Base-by-base conservation (phyloP, 2,888 invertebrate genomes). In the Spisula solida region DNA sequence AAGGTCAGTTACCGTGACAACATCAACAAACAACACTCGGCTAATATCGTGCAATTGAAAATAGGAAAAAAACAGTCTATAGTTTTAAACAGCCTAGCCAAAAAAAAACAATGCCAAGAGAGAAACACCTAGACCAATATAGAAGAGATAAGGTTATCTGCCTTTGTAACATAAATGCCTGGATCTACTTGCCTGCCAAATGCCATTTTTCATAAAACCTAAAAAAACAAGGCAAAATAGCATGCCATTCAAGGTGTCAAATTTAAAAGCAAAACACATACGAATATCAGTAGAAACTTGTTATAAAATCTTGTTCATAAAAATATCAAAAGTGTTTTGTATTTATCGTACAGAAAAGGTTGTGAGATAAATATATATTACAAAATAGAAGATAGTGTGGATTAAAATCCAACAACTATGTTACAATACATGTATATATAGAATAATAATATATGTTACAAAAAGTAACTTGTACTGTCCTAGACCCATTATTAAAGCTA, bases 131-230 rank as follows among this genome's bases (percentile, higher is more conserved):
- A 56, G 56, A 56, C 25, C 48, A 10, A 56, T 56, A n/a, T n/a
- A n/a, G 56, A n/a, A 56, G 25, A 66, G 25, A 25, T 66, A 25
- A 1, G 60, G n/a, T 66, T 47, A 82, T 82, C 82, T 66, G 80
- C 88, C 82, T 60, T 82, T 48, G 20, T 79, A 78, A 31, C 79
- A 81, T 51, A 87, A 85, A 75, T 75, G 41, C 18, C 85, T 85
- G 20, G 85, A 81, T 87, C 85, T 89, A 89, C 89, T 86, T 87
- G 81, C 86, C 81, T 75, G 89, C 89, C 87, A 87, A 10, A 78
- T 81, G 41, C 82, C 85, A 5, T 85, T 78, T 79, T 87, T 89
- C 70, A 85, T 29, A 87, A 89, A 89, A 87, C 89, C 89, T 89
- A 47, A 80, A 66, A 66, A 66, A n/a, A 66, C 60, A 66, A 66